Conservation (phyloP, 2,888 invertebrate genomes). For the Teinopalpus imperialis region DNA sequence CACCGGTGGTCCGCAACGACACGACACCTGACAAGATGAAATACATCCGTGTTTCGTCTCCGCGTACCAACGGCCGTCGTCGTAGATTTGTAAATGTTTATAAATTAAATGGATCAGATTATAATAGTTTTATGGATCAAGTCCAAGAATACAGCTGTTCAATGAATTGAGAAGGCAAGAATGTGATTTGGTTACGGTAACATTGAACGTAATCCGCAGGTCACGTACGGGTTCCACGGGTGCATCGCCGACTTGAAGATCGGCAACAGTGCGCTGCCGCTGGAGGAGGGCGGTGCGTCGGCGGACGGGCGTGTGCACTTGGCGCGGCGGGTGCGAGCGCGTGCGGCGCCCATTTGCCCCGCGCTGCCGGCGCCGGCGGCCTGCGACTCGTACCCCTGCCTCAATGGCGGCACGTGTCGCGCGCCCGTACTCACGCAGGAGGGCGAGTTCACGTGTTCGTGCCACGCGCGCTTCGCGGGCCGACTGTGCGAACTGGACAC, state of each 20-base stretch:
- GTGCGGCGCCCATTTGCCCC: conserved; percentile 46
- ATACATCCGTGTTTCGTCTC: too few relatives aligned
- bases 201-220: conserved; percentile 62
- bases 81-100: too few relatives aligned
- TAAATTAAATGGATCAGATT: too few relatives aligned
- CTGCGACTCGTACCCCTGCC: conserved; percentile 67
- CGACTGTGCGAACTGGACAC: conserved; percentile 89
- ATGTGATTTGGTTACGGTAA: too few relatives aligned
- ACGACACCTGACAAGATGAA: too few relatives aligned
- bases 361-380: conserved; percentile 56
- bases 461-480: conserved; percentile 90
- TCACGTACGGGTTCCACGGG: conserved; percentile 93
- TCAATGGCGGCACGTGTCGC: conserved; percentile 82
- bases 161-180: too few relatives aligned
- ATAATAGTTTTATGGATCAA: too few relatives aligned
- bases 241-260: conserved; percentile 94
- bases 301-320: conserved; percentile 59
- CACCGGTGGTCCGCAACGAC: too few relatives aligned
- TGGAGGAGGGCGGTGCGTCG: conserved; percentile 73
- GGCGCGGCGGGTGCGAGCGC: conserved; percentile 59
- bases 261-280: conserved; percentile 87
- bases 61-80: too few relatives aligned
- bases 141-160: too few relatives aligned
- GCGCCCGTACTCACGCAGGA: conserved; percentile 42
- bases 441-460: conserved; percentile 87